Evolutionary conservation across 2,113 vertebrate genomes (phyloP).

Genomic region (Trogon melanurus): DNA sequence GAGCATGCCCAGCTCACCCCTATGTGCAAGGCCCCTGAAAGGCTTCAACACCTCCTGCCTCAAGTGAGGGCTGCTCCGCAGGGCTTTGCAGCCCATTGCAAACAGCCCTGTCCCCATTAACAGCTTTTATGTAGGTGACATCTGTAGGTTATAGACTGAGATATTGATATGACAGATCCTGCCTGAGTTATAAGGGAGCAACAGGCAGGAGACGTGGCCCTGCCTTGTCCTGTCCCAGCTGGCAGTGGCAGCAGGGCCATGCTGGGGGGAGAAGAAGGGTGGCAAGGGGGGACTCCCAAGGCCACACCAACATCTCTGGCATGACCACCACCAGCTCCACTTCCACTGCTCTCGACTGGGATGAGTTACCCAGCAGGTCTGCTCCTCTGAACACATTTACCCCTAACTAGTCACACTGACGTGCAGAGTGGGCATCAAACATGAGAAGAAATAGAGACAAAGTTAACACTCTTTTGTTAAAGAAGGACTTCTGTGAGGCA

Average conservation of each 20-base stretch:
- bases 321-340: background rate
- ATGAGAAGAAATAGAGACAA: background rate
- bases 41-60: background rate
- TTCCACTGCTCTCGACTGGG: background rate
- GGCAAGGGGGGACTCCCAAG: fast-evolving
- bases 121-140: background rate
- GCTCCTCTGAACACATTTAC: background rate
- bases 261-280: background rate
- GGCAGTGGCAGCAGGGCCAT: background rate
- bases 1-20: background rate
- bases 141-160: background rate
- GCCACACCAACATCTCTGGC: fast-evolving
- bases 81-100: background rate
- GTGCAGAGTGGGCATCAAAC: background rate
- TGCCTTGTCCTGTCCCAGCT: background rate
- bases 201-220: background rate
- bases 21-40: background rate
- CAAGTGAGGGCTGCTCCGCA: fast-evolving
- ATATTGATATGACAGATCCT: background rate
- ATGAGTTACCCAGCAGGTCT: background rate
- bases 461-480: background rate
- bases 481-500: background rate
- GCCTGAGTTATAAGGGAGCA: background rate
- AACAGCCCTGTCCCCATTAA: background rate
- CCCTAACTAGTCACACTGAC: background rate